phyloP scores from a whole-genome alignment of 2,113 vertebrate genomes.

The Pangasianodon gigas region DNA sequence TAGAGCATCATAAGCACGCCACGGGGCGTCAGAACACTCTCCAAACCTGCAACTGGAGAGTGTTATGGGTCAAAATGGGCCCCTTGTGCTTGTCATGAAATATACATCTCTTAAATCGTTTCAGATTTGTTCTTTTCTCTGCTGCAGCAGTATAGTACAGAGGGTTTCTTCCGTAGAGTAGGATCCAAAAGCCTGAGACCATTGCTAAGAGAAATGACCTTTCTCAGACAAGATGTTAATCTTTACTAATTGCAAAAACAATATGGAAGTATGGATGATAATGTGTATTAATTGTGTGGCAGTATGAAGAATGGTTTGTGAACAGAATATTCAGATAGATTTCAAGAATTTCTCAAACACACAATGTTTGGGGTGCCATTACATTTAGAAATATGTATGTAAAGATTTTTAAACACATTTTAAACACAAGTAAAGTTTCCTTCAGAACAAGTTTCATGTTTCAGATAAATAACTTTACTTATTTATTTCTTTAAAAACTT shows the following conservation, averaged over 20 bases:
- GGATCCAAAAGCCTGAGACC: neutral
- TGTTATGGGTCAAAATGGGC: constrained; percentile 31
- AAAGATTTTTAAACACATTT: neutral
- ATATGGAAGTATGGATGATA: neutral
- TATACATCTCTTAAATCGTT: constrained; percentile 38
- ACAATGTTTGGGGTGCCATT: neutral
- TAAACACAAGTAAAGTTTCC: neutral
- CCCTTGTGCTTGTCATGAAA: constrained; percentile 48
- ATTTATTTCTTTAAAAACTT: neutral
- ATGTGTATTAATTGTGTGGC: neutral
- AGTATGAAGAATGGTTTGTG: neutral
- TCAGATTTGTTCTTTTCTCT: constrained; percentile 25
- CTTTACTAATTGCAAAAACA: neutral
- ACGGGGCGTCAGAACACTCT: constrained; percentile 33
- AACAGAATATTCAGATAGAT: neutral
- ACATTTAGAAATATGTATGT: neutral
- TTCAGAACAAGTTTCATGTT: neutral
- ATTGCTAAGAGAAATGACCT: neutral
- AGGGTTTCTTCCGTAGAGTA: neutral
- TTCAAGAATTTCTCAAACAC: neutral
- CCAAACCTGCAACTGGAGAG: constrained; percentile 36
- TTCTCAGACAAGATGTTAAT: neutral
- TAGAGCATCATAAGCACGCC: constrained; percentile 36
- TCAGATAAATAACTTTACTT: neutral
- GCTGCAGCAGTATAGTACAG: neutral